Evolutionary conservation across 2,888 invertebrate genomes (phyloP), one percentile per base, ranked within the genome.

Genomic region (Lydus trimaculatus): DNA sequence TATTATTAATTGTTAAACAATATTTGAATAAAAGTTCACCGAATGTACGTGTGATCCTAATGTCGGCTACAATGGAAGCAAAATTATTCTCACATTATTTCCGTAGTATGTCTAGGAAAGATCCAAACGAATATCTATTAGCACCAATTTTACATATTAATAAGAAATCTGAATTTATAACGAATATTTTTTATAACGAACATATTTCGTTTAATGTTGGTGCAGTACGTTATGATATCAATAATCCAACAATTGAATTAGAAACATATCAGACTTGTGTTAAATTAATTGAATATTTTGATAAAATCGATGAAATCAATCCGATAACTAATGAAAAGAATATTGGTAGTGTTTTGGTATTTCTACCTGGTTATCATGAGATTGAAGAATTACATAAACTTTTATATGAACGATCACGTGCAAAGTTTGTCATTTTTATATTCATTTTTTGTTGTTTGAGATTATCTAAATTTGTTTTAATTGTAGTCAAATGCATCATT

Each of bases 21-120:
- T 87, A 97, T 59, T 85, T 96, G 31, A 86, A 90, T 69, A 90
- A 91, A 0, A 91, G 91, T 80, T 91, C 92, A 0, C 85, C 87
- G 0, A 84, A 87, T 68, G 90, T 91, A 0, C 93, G 92, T 85
- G 87, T 89, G 60, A 88, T 98, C 63, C 87, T 98, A 2, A 98
- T 98, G 98, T 98, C 97, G 0, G 98, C 98, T 0, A 98, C 98
- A 1, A 92, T 97, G 77, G 90, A 96, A 79, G 89, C 91, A 0
- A 84, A 88, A 2, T 87, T 88, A 71, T 95, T 95, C 85, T 88
- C 91, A 0, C 83, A 90, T 31, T 96, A 96, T 73, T 85, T 91
- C 81, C 84, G 86, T 17, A 81, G 85, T 4, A 39, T 64, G 7
- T 17, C 64, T 0, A 87, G 87, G 0, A 78, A 83, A 9, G 74